Conservation (phyloP, 2,797 vertebrate genomes). For the Microtus agrestis region DNA sequence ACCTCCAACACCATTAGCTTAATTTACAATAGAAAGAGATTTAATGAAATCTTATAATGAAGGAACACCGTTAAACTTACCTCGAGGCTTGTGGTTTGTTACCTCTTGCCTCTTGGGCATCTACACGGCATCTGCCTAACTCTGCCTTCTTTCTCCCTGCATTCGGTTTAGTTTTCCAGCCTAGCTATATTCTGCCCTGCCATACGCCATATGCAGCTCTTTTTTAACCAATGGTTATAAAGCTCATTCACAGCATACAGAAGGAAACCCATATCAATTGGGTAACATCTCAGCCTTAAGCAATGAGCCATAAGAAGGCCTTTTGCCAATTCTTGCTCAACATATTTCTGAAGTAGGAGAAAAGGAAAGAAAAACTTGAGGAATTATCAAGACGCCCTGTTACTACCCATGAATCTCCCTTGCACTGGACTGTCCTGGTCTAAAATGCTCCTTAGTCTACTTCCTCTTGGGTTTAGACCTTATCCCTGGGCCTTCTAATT, state of each 20-base stretch:
- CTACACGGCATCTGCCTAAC: no score
- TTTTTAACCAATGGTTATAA: no score
- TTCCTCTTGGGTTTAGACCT: not conserved
- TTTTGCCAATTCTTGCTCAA: not conserved
- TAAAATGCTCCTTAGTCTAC: not conserved
- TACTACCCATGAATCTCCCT: not conserved
- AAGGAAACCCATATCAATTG: no score
- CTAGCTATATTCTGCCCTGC: no score
- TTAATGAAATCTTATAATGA: not conserved
- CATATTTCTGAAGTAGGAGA: not conserved
- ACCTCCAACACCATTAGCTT: not conserved
- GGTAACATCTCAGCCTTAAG: not conserved
- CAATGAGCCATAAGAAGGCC: slow-evolving; percentile 2
- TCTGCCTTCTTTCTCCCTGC: no score
- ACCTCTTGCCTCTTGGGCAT: no score
- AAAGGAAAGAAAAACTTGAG: not conserved
- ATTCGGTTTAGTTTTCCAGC: no score
- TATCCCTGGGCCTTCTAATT: not conserved
- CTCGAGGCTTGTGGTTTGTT: no score
- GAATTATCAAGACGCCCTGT: not conserved
- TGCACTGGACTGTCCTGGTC: not conserved
- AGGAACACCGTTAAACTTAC: not conserved
- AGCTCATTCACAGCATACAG: no score
- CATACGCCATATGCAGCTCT: no score
- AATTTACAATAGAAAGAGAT: not conserved